Evolutionary conservation across 2,888 invertebrate species (phyloP).

Genomic region (Strigamia maritima): DNA sequence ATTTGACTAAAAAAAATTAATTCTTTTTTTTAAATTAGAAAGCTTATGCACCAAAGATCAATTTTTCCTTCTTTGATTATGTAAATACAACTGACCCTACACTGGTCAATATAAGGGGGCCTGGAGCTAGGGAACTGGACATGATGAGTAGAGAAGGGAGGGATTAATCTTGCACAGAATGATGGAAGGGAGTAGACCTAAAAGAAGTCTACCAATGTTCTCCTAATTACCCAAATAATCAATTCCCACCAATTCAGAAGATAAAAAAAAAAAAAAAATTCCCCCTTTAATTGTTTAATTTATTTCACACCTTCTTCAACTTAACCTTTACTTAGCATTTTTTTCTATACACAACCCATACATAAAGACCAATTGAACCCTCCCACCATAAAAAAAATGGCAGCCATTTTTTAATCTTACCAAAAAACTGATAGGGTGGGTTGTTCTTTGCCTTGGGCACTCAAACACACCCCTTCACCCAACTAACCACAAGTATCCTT

Average conservation of each 20-base stretch:
- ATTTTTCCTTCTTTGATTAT: background rate
- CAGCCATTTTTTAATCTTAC: background rate
- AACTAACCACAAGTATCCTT: slow-evolving; percentile 24
- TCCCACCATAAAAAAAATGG: background rate
- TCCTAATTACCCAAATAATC: slow-evolving; percentile 1
- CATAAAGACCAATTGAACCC: background rate
- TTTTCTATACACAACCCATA: background rate
- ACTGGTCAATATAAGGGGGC: background rate
- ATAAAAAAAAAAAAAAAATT: background rate
- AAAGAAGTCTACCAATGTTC: background rate
- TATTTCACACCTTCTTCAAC: background rate
- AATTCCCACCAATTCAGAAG: background rate
- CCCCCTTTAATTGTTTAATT: background rate
- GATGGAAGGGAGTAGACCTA: background rate
- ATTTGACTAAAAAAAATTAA: too few species aligned
- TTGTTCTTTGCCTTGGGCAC: slow-evolving; percentile 7
- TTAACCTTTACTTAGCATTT: slow-evolving; percentile 18
- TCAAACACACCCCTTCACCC: slow-evolving; percentile 29
- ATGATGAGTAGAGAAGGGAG: slow-evolving; percentile 22
- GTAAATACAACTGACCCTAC: slow-evolving; percentile 15
- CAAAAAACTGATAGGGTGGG: slow-evolving; percentile 24
- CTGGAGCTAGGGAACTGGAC: background rate
- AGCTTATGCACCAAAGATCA: background rate
- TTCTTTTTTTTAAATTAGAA: background rate
- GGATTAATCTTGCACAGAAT: slow-evolving; percentile 11